Conservation (phyloP, 1,140 invertebrate genomes). For the Drosophila kepulauana region DNA sequence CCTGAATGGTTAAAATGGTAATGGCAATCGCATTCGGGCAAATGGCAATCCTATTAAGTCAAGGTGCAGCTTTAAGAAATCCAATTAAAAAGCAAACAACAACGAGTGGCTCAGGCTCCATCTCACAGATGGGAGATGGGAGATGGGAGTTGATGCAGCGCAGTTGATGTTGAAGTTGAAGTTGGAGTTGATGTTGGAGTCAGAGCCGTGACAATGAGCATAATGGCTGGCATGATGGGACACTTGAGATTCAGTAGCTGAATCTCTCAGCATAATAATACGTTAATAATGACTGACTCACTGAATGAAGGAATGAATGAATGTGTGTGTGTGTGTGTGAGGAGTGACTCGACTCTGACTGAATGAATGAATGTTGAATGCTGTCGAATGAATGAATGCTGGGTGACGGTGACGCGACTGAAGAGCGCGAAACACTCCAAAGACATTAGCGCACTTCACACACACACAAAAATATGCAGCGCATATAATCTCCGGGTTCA, state of each 20-base stretch:
- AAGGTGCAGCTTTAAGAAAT: constrained; percentile 80
- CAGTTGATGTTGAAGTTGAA: constrained; percentile 9
- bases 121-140: neutral
- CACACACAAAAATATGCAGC: constrained; percentile 32
- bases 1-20: neutral
- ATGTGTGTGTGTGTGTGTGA: constrained; percentile 7
- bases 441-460: constrained; percentile 79
- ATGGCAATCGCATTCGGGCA: constrained; percentile 59
- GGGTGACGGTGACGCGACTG: constrained; percentile 40
- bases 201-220: constrained; percentile 48
- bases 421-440: constrained; percentile 80
- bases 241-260: constrained; percentile 40
- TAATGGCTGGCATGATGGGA: constrained; percentile 41
- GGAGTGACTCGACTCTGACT: neutral
- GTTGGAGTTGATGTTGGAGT: constrained; percentile 5
- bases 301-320: constrained; percentile 17
- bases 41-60: constrained; percentile 73
- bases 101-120: constrained; percentile 18
- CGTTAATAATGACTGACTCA: constrained; percentile 62
- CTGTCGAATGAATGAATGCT: constrained; percentile 29
- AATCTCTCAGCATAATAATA: constrained; percentile 70
- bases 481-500: no score
- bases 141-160: no score
- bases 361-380: constrained; percentile 11
- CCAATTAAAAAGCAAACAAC: constrained; percentile 66